Evolutionary conservation across 2,888 invertebrate genomes (phyloP), one percentile per base, ranked within the genome.

Genomic region (Girardia tigrina): DNA sequence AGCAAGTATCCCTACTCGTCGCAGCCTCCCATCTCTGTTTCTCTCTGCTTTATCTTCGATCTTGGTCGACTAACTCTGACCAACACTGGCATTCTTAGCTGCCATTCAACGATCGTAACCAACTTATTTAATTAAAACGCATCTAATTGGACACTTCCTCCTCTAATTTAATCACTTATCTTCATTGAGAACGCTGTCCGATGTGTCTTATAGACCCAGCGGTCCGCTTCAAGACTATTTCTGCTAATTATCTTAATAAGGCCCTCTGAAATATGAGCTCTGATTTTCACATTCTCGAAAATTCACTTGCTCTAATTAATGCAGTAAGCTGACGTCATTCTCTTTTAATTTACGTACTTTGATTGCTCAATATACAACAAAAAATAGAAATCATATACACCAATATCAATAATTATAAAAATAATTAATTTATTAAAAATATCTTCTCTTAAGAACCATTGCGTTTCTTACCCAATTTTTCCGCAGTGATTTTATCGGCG

Each of bases 1-100:
- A 56, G 56, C n/a, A 8, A 56, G 8, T 56, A 56, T 56, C 56
- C 56, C 56, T 56, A 23, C 56, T 56, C 56, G 23, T 23, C 23
- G 56, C 56, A 56, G 56, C 56, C 56, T 56, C 56, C 56, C 56
- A 56, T 56, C 56, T 56, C 56, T 56, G 56, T 56, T 56, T 56
- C 56, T 56, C 56, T 56, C 56, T 56, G 56, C 56, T 56, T 56
- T 56, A 56, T 56, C 56, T 56, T 56, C 56, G 56, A 56, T 56
- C 56, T 56, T 56, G n/a, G 56, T 56, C 56, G 56, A 56, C 56
- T 56, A 56, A 56, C 56, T 56, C 56, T 56, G 56, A 56, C 56
- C 56, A 56, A 56, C 23, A 56, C 56, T 56, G 56, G 56, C 56
- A 56, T 56, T 56, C 56, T 56, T 56, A 56, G 56, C 56, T 56